Evolutionary conservation across 2,888 invertebrate species (phyloP).

Genomic region (Onthophagus sagittarius): DNA sequence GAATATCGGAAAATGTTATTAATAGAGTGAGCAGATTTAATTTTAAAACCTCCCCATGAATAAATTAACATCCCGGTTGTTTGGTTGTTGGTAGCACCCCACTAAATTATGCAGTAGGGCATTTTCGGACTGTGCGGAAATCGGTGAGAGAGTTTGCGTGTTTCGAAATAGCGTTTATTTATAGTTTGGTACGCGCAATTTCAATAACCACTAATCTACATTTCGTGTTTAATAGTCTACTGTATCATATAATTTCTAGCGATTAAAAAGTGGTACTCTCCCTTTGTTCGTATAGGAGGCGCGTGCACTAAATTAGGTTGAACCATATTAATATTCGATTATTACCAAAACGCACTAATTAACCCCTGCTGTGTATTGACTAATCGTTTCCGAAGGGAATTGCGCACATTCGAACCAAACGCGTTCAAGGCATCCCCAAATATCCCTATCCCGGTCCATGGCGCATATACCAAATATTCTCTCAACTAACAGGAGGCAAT

Average conservation of each 20-base stretch:
- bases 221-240: neutral
- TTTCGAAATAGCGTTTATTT: neutral
- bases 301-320: constrained; percentile 6
- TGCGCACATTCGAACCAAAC: neutral
- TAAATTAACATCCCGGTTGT: neutral
- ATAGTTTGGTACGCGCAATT: neutral
- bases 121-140: neutral
- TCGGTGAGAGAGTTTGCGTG: neutral
- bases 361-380: constrained; percentile 13
- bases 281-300: neutral
- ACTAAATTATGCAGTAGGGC: neutral
- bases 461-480: neutral
- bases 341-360: constrained; percentile 13
- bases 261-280: neutral
- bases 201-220: neutral
- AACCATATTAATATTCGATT: constrained; percentile 14
- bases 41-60: neutral
- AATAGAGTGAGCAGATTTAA: no score
- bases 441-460: no score
- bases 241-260: neutral
- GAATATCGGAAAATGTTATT: no score
- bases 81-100: no score
- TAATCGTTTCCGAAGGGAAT: constrained; percentile 11
- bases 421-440: neutral
- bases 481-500: neutral